Conservation (phyloP, 1,140 invertebrate genomes). For the Reticulitermes speratus region DNA sequence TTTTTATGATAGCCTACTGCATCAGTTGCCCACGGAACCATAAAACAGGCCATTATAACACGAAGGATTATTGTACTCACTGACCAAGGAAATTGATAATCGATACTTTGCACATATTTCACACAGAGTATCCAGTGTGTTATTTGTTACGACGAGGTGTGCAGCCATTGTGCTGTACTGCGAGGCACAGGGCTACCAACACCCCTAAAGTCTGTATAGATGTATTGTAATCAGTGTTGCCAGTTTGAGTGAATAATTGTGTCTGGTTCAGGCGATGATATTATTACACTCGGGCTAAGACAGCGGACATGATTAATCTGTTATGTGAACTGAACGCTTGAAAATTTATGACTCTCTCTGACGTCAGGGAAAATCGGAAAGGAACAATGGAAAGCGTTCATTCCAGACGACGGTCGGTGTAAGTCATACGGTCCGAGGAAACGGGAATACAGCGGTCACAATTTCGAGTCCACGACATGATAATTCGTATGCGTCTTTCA, state of each 20-base stretch:
- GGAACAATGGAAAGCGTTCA: no score
- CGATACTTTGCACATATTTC: not conserved
- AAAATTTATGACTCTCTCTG: no score
- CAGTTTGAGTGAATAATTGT: not conserved
- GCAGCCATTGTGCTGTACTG: no score
- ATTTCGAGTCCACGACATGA: no score
- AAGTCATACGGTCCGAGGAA: no score
- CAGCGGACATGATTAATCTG: slow-evolving; percentile 8
- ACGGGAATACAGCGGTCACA: no score
- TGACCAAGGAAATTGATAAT: not conserved
- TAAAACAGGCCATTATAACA: not conserved
- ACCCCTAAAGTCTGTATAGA: not conserved
- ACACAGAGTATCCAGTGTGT: not conserved
- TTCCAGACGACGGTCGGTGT: no score
- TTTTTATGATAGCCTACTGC: not conserved
- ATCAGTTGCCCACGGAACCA: not conserved
- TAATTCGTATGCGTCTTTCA: no score
- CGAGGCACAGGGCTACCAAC: not conserved
- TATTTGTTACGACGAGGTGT: not conserved
- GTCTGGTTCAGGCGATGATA: not conserved
- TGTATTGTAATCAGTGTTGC: not conserved
- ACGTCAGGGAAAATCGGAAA: no score
- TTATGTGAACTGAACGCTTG: not conserved
- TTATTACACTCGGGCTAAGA: not conserved
- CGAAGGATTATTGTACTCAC: not conserved